Evolutionary conservation across 2,888 invertebrate species (phyloP).

Genomic region (Chrysopilus asiliformis): DNA sequence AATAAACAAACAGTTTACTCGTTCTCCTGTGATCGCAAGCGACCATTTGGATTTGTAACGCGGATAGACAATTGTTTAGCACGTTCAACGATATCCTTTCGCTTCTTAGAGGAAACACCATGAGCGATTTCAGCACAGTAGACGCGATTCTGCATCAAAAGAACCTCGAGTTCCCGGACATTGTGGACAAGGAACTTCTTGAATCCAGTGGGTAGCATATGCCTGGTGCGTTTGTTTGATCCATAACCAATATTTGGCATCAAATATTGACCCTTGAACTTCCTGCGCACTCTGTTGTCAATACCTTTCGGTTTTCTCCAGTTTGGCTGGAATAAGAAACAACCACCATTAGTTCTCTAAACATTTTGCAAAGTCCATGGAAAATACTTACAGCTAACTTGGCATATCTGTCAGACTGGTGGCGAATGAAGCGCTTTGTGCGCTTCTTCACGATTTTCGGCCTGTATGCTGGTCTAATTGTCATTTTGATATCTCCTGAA

Average conservation of each 20-base stretch:
- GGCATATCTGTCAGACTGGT: slow-evolving; percentile 96
- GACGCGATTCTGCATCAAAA: slow-evolving; percentile 97
- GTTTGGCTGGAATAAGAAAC: slow-evolving; percentile 52
- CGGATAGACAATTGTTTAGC: slow-evolving; percentile 92
- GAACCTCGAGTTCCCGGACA: slow-evolving; percentile 85
- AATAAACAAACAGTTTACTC: no score
- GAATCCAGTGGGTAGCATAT: slow-evolving; percentile 97
- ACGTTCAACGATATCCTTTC: slow-evolving; percentile 90
- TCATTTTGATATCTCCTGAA: no score
- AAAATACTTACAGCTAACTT: slow-evolving; percentile 65
- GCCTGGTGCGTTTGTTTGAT: slow-evolving; percentile 84
- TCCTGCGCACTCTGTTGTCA: slow-evolving; percentile 96
- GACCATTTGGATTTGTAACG: slow-evolving; percentile 91
- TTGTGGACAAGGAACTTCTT: slow-evolving; percentile 89
- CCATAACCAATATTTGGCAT: slow-evolving; percentile 99
- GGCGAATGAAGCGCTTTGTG: slow-evolving; percentile 95
- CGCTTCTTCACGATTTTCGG: slow-evolving; percentile 92
- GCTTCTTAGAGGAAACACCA: slow-evolving; percentile 93
- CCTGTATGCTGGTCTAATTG: slow-evolving; percentile 79
- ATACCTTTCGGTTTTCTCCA: slow-evolving; percentile 99
- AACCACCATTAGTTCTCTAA: background rate
- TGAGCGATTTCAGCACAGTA: slow-evolving; percentile 98
- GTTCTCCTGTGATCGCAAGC: slow-evolving; percentile 95
- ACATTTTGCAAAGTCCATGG: background rate
- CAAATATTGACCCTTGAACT: slow-evolving; percentile 97